Conservation (phyloP, 2,797 vertebrate species). For the Acipenser ruthenus region DNA sequence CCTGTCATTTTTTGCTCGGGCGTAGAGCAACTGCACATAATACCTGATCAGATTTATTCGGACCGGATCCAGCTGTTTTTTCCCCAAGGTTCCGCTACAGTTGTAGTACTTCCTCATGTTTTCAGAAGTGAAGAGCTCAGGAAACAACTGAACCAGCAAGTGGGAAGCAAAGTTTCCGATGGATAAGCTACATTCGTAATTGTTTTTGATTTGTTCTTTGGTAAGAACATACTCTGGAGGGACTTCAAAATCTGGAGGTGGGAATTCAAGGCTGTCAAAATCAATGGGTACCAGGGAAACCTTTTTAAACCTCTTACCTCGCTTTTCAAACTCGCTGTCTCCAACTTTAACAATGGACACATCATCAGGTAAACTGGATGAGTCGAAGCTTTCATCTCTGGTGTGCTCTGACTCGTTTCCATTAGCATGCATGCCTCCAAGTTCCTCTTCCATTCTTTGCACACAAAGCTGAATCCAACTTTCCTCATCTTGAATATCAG, state of each 20-base stretch:
- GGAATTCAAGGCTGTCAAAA: slow-evolving; percentile 84
- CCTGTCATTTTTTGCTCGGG: slow-evolving; percentile 84
- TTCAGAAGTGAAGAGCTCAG: slow-evolving; percentile 92
- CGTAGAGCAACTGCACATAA: slow-evolving; percentile 91
- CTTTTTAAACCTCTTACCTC: slow-evolving; percentile 81
- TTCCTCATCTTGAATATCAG: slow-evolving; percentile 79
- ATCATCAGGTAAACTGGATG: slow-evolving; percentile 73
- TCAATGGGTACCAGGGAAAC: slow-evolving; percentile 83
- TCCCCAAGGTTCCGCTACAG: slow-evolving; percentile 92
- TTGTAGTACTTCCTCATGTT: slow-evolving; percentile 93
- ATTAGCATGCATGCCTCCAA: slow-evolving; percentile 74
- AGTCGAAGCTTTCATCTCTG: slow-evolving; percentile 76
- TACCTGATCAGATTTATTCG: slow-evolving; percentile 89
- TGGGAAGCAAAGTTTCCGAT: slow-evolving; percentile 97
- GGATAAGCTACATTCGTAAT: slow-evolving; percentile 93
- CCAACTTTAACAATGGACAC: slow-evolving; percentile 76
- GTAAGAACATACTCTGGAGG: slow-evolving; percentile 75
- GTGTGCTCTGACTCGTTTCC: slow-evolving; percentile 74
- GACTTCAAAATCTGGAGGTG: slow-evolving; percentile 75
- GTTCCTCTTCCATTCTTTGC: slow-evolving; percentile 85
- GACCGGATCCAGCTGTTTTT: slow-evolving; percentile 88
- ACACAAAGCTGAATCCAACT: slow-evolving; percentile 90
- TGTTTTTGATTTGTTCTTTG: slow-evolving; percentile 85
- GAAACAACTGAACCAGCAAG: slow-evolving; percentile 89
- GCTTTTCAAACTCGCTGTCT: slow-evolving; percentile 76